Evolutionary conservation across 2,113 vertebrate species (phyloP).

Genomic region (Grantiella picta): DNA sequence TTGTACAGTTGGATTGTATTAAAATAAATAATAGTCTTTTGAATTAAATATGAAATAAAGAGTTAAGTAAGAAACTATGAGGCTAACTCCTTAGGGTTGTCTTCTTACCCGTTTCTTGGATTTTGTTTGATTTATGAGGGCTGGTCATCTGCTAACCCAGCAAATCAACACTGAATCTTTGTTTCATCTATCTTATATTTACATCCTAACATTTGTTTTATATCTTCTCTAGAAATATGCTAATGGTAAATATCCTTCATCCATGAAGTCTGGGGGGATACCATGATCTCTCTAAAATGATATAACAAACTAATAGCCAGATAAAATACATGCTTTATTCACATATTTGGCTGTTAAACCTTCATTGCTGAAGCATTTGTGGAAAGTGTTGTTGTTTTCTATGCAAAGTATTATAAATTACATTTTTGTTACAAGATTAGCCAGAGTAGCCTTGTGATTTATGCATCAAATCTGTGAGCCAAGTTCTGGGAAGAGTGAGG

Average conservation of each 20-base stretch:
- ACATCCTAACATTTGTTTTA: fast-evolving
- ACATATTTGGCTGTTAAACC: neutral
- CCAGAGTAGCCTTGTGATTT: constrained; percentile 24
- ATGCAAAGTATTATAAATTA: neutral
- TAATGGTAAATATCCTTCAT: neutral
- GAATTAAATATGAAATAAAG: neutral
- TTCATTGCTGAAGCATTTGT: neutral
- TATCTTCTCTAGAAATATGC: neutral
- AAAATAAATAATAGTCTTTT: neutral
- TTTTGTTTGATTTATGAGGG: neutral
- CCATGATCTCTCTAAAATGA: neutral
- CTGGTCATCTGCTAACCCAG: neutral
- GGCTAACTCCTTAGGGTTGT: neutral
- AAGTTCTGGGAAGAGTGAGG: constrained; percentile 36
- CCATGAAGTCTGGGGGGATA: neutral
- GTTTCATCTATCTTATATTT: neutral
- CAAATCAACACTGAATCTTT: neutral
- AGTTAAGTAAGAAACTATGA: neutral
- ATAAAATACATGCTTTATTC: neutral
- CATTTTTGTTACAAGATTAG: constrained; percentile 11
- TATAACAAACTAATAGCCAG: neutral
- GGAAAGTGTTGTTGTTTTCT: neutral
- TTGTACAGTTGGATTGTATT: neutral
- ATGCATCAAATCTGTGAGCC: neutral
- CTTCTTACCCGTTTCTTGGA: neutral